These are phyloP conservation scores for Arctia plantaginis DNA, from an alignment of 2,888 invertebrate species.

Conservation along the genomic window DNA sequence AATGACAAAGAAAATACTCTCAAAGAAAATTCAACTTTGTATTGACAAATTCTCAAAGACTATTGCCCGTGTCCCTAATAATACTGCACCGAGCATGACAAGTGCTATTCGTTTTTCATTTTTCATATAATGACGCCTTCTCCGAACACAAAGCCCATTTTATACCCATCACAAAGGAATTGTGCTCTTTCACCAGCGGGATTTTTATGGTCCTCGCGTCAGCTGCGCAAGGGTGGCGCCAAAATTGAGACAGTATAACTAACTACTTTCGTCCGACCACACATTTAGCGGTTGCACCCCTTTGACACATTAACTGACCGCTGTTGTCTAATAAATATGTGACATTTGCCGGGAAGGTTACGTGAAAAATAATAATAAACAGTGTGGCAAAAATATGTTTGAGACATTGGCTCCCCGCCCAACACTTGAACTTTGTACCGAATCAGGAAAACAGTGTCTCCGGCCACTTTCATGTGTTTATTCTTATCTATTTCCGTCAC, in stretches of 20 bases:
- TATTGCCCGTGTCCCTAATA: slow-evolving; percentile 60
- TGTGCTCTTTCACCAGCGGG: slow-evolving; percentile 83
- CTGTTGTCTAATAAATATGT: slow-evolving; percentile 37
- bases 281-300: slow-evolving; percentile 57
- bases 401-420: slow-evolving; percentile 76
- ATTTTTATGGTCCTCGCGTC: slow-evolving; percentile 81
- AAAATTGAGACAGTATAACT: slow-evolving; percentile 79
- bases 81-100: slow-evolving; percentile 74
- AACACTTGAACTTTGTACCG: slow-evolving; percentile 81
- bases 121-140: slow-evolving; percentile 80
- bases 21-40: slow-evolving; percentile 36
- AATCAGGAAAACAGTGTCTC: slow-evolving; percentile 77
- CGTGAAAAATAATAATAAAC: slow-evolving; percentile 53
- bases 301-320: slow-evolving; percentile 51
- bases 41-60: slow-evolving; percentile 61
- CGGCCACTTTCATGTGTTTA: slow-evolving; percentile 75
- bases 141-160: slow-evolving; percentile 81
- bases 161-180: slow-evolving; percentile 82
- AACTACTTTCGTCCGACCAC: slow-evolving; percentile 60
- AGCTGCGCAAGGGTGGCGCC: slow-evolving; percentile 71
- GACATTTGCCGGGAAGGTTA: slow-evolving; percentile 34
- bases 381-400: slow-evolving; percentile 56
- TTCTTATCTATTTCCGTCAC: slow-evolving; percentile 70
- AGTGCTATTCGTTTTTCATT: slow-evolving; percentile 82
- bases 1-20: slow-evolving; percentile 40